These are phyloP conservation scores for Andrena trimmerana DNA, from an alignment of 2,888 invertebrate genomes.

Conservation along the genomic window DNA sequence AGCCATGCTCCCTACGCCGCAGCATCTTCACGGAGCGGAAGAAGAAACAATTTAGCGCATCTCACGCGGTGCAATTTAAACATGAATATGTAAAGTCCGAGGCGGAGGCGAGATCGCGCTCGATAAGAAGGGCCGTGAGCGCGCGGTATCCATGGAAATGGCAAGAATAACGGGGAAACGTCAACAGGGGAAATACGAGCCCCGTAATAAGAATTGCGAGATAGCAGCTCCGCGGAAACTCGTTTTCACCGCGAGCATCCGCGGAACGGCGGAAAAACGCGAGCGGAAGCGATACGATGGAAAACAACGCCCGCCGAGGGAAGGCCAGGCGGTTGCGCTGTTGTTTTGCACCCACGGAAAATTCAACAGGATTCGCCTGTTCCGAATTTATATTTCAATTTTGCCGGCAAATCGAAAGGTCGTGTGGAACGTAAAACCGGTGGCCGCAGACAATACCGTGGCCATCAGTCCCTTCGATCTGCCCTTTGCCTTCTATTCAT, in stretches of 20 bases:
- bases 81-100: conserved; percentile 24
- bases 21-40: not conserved
- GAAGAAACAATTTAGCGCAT: conserved; percentile 12
- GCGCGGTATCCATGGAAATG: conserved; percentile 33
- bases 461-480: not conserved
- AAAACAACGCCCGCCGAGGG: conserved; percentile 33
- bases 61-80: conserved; percentile 11
- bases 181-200: conserved; percentile 57
- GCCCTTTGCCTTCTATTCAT: not conserved
- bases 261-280: not conserved
- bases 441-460: not conserved
- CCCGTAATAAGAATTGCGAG: conserved; percentile 51
- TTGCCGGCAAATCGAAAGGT: conserved; percentile 32
- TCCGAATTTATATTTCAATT: conserved; percentile 49
- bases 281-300: conserved; percentile 14
- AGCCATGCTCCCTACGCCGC: no score
- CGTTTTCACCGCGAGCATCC: conserved; percentile 39
- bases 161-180: conserved; percentile 36
- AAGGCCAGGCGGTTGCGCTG: not conserved
- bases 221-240: conserved; percentile 25
- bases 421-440: not conserved
- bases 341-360: conserved; percentile 18
- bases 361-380: conserved; percentile 30
- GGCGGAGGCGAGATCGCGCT: not conserved
- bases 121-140: conserved; percentile 16